Evolutionary conservation across 2,888 invertebrate species (phyloP).

Genomic region (Aleiodes testaceus): DNA sequence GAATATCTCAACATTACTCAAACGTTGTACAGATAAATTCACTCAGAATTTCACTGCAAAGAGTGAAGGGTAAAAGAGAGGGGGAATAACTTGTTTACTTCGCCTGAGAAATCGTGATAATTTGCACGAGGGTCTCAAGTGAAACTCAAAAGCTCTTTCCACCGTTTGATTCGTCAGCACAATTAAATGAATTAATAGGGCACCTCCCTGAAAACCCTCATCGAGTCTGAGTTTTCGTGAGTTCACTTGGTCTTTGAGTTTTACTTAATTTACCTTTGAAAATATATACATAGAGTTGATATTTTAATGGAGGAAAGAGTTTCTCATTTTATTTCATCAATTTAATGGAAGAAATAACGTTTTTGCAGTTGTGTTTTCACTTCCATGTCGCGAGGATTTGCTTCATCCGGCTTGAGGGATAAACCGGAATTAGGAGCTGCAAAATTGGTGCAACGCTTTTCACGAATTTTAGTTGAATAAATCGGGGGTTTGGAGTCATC

Average conservation of each 20-base stretch:
- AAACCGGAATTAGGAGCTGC: too few relatives aligned
- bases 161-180: slow-evolving; percentile 68
- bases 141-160: slow-evolving; percentile 43
- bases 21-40: slow-evolving; percentile 24
- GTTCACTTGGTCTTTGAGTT: slow-evolving; percentile 36
- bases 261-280: slow-evolving; percentile 25
- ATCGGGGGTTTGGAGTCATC: too few relatives aligned
- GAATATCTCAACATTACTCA: slow-evolving; percentile 36
- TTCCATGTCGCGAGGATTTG: too few relatives aligned
- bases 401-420: too few relatives aligned
- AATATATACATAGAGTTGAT: slow-evolving; percentile 19
- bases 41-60: slow-evolving; percentile 28
- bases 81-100: slow-evolving; percentile 41
- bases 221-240: not conserved
- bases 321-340: not conserved
- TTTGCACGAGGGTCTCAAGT: slow-evolving; percentile 60
- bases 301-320: not conserved
- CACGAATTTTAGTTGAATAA: too few relatives aligned
- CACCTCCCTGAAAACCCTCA: slow-evolving; percentile 42
- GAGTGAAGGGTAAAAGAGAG: not conserved
- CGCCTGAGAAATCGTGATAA: slow-evolving; percentile 64
- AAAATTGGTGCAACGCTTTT: too few relatives aligned
- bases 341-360: too few relatives aligned
- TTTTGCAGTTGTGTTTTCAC: too few relatives aligned
- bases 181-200: slow-evolving; percentile 69